phyloP scores from a whole-genome alignment of 1,140 invertebrate genomes.

The Saccostrea glomerata region DNA sequence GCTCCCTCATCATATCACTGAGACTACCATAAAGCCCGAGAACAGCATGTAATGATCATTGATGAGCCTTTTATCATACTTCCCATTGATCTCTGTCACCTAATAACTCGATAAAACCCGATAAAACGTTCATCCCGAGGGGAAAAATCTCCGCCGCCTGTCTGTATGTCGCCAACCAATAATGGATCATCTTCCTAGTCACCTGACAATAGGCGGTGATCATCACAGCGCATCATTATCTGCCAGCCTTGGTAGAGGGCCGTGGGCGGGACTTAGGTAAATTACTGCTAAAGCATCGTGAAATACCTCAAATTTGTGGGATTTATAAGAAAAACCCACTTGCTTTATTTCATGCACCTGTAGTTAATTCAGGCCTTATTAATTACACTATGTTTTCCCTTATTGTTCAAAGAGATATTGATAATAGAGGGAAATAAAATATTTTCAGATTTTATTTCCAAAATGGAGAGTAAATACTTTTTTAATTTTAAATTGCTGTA shows the following conservation, averaged over 20 bases:
- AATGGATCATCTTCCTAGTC: not conserved
- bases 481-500: not conserved
- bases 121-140: conserved; percentile 14
- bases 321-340: not conserved
- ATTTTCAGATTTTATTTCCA: not conserved
- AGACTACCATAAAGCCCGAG: not conserved
- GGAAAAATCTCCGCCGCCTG: conserved; percentile 18
- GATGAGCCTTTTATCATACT: conserved; percentile 31
- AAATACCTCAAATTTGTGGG: not conserved
- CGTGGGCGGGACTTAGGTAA: not conserved
- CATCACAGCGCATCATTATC: conserved; percentile 25
- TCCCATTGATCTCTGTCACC: conserved; percentile 32
- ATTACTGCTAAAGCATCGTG: not conserved
- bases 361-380: not conserved
- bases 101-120: conserved; percentile 26
- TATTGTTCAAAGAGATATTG: not conserved
- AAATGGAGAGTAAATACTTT: not conserved
- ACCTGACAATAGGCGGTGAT: conserved; percentile 30
- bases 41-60: conserved; percentile 27
- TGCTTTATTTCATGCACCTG: not conserved
- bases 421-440: not conserved
- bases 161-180: not conserved
- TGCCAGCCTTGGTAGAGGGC: not conserved
- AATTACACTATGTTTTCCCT: not conserved
- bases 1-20: conserved; percentile 13